Base-by-base conservation (phyloP, 2,797 vertebrate genomes). In the Lithobates pipiens region DNA sequence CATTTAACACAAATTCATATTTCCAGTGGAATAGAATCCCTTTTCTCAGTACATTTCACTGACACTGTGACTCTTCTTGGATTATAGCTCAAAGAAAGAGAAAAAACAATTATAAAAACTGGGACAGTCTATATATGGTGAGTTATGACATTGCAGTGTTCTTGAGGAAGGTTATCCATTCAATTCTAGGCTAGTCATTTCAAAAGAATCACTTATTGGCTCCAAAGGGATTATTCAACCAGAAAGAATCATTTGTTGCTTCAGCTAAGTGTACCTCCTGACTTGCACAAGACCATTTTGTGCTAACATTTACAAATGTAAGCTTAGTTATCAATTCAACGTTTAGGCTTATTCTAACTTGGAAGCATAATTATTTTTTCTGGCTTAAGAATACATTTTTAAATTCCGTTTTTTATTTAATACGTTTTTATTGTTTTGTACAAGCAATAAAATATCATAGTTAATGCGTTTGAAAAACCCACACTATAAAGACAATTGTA, bases 191-290 rank as follows among this genome's bases (percentile, higher is more conserved):
- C 72, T 44, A 46, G 72, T 25, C 25, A 25, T 74, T 74, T 36
- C 9, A 46, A 77, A 77, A 77, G 50, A 36, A 63, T 39, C 75
- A 63, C 32, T 61, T 77, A 77, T 77, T n/a, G 63, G 63, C n/a
- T 76, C 18, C 50, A 57, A 61, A 34, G 16, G 32, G 54, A 39
- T 77, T 63, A 36, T 54, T 36, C 54, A 63, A 39, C 32, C 75
- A 63, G 32, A 36, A 61, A 39, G 29, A 63, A 34, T 10, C 10
- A 63, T 23, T 63, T 32, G 54, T 25, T 77, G 57, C 75, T 42
- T 21, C 21, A 63, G 32, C 54, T 25, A 63, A 46, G 15, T 50
- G 44, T 50, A 11, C 72, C n/a, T 46, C 29, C 42, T 74, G 72
- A 74, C 13, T 8, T 25, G 15, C 72, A 74, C 42, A 74, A 50